Conservation (phyloP, 2,888 invertebrate species). For the Ennomos erosarius region DNA sequence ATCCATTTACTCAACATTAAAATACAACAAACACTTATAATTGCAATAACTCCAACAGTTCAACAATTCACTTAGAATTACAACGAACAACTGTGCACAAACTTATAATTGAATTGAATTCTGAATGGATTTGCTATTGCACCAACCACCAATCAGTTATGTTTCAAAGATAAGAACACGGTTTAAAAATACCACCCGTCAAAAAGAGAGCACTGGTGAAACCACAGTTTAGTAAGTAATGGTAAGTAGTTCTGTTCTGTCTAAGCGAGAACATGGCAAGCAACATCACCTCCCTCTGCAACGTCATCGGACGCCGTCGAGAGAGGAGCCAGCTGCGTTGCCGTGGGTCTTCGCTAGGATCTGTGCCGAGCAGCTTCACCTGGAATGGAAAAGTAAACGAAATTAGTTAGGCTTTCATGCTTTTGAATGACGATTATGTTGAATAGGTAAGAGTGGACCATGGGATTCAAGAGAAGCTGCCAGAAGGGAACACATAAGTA, state of each 20-base stretch:
- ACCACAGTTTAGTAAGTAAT: neutral
- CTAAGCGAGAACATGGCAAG: constrained; percentile 56
- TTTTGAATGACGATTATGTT: too few relatives aligned
- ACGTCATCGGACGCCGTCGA: constrained; percentile 53
- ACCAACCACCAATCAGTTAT: too few relatives aligned
- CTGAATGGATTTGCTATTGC: too few relatives aligned
- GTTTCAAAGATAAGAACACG: too few relatives aligned
- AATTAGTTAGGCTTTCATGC: neutral
- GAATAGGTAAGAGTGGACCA: too few relatives aligned
- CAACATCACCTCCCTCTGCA: constrained; percentile 48
- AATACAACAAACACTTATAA: constrained; percentile 6
- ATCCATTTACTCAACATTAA: neutral
- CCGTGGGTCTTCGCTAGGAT: constrained; percentile 75
- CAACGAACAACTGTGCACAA: constrained; percentile 4
- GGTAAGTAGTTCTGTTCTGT: constrained; percentile 41
- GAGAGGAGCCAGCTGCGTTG: constrained; percentile 62
- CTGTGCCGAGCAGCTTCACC: constrained; percentile 63
- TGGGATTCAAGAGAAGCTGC: too few relatives aligned
- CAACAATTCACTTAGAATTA: constrained; percentile 7
- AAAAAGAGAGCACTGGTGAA: neutral
- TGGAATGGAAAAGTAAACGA: constrained; percentile 25
- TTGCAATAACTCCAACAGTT: constrained; percentile 3
- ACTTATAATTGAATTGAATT: too few relatives aligned
- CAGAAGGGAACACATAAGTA: too few relatives aligned
- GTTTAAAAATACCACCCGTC: too few relatives aligned